Base-by-base conservation (phyloP, 1,140 invertebrate species). In the Anadara kagoshimensis region DNA sequence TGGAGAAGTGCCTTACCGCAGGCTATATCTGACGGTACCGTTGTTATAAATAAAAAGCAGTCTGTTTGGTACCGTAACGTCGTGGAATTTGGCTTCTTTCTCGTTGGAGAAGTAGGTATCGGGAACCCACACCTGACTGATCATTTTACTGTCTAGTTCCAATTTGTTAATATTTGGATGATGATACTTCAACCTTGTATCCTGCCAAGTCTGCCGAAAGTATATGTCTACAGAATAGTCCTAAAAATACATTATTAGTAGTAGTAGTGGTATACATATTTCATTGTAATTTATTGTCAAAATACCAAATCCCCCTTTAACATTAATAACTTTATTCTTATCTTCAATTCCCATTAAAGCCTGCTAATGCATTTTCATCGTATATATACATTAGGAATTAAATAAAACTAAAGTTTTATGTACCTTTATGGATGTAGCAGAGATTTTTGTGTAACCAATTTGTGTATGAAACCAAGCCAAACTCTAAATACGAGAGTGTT, bases 221-320 rank as follows among this genome's bases (percentile, higher is more conserved):
- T 92, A 93, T 68, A 93, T 82, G 77, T 92, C 92, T 53, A 92
- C 90, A 75, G 92, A 90, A 81, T 92, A 93, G 78, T 93, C 92
- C 91, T 92, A 51, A 0, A 63, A 61, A 76, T 49, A 57, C 22
- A 36, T n/a, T n/a, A n/a, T n/a, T n/a, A n/a, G n/a, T n/a, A n/a
- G n/a, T n/a, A 77, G 49, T 49, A n/a, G 14, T 36, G 7, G 22
- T 47, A 45, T 20, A 11, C 12, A 49, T 14, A 45, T 20, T 20
- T 7, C 1, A 7, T 43, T 49, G 14, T 45, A 24, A 24, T 47
- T 14, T 11, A 4, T 20, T n/a, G 44, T 49, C n/a, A 41, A 54
- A 41, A 18, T 36, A 29, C 0, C n/a, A 14, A 5, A 20, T 12
- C n/a, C n/a, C n/a, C n/a, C n/a, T n/a, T n/a, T n/a, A n/a, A n/a